These are phyloP conservation scores for Cichladusa arquata DNA, from an alignment of 2,113 vertebrate species.

Conservation along the genomic window DNA sequence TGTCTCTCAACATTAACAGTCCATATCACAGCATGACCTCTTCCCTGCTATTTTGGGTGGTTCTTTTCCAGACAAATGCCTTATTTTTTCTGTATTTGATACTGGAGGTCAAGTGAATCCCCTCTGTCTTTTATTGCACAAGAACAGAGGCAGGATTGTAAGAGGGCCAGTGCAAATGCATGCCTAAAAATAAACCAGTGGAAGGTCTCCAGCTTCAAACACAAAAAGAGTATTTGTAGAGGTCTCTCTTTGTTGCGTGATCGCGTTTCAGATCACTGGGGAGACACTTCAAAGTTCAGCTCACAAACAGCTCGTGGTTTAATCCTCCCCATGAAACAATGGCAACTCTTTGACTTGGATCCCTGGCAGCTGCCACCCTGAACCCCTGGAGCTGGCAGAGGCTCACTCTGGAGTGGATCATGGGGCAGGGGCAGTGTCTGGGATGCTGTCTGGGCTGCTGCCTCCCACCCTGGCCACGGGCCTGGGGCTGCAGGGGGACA, in stretches of 20 bases:
- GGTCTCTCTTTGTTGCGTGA: not conserved
- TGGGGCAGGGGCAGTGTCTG: not conserved
- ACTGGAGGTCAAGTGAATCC: not conserved
- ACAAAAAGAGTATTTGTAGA: not conserved
- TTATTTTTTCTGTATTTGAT: not conserved
- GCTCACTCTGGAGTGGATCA: not conserved
- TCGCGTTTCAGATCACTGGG: not conserved
- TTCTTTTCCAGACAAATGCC: not conserved
- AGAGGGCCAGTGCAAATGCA: not conserved
- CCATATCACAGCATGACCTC: not conserved
- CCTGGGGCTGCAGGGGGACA: not conserved
- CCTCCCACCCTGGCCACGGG: not conserved
- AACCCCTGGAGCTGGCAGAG: not conserved
- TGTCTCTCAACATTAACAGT: not conserved
- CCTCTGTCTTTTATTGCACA: not conserved
- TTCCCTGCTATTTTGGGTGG: not conserved
- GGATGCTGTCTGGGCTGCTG: not conserved
- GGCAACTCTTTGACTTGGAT: not conserved
- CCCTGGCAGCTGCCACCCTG: fast-evolving
- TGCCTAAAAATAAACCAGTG: conserved; percentile 4
- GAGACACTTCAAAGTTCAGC: not conserved
- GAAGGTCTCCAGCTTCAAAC: not conserved
- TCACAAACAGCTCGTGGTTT: not conserved
- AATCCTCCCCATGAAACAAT: not conserved
- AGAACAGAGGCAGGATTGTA: conserved; percentile 38